Percentiles rank a stretch among this genome's conserved stretches.
Evolutionary conservation across 2,797 vertebrate genomes (phyloP).

Genomic region (Simalia tracyae): DNA sequence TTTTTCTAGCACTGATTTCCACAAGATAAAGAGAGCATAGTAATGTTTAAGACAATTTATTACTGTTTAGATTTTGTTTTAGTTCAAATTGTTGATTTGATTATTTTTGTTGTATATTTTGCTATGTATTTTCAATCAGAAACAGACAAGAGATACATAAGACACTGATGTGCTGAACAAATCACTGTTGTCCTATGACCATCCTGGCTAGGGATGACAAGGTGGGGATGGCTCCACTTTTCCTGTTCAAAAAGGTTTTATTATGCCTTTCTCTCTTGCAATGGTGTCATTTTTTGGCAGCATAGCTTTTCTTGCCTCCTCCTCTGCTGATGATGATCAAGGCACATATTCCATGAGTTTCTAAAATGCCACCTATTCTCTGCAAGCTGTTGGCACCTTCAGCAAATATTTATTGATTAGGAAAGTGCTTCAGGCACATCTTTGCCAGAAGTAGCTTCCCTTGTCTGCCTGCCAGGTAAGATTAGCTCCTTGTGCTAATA

Average conservation of each 20-base stretch:
- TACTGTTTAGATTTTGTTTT: background rate
- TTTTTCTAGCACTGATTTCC: background rate
- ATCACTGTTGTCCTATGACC: background rate
- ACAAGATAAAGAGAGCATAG: background rate
- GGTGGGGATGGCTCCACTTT: background rate
- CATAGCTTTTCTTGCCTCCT: background rate
- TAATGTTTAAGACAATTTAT: background rate
- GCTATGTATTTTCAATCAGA: background rate
- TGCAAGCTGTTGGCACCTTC: constrained; percentile 19
- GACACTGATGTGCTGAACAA: background rate
- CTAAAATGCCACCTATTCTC: constrained; percentile 6
- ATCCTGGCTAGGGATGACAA: background rate
- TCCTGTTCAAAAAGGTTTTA: background rate
- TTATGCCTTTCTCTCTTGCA: background rate
- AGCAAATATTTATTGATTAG: constrained; percentile 19
- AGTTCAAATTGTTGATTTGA: background rate
- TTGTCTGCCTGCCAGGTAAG: background rate
- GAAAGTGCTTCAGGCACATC: background rate
- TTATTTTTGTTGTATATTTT: background rate
- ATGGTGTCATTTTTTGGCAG: background rate
- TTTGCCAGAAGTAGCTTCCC: background rate
- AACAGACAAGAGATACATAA: background rate
- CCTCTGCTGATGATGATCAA: constrained; percentile 6
- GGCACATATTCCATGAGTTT: background rate
- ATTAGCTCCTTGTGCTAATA: background rate